Base-by-base conservation (phyloP, 2,113 vertebrate genomes). In the Cottus gobio region DNA sequence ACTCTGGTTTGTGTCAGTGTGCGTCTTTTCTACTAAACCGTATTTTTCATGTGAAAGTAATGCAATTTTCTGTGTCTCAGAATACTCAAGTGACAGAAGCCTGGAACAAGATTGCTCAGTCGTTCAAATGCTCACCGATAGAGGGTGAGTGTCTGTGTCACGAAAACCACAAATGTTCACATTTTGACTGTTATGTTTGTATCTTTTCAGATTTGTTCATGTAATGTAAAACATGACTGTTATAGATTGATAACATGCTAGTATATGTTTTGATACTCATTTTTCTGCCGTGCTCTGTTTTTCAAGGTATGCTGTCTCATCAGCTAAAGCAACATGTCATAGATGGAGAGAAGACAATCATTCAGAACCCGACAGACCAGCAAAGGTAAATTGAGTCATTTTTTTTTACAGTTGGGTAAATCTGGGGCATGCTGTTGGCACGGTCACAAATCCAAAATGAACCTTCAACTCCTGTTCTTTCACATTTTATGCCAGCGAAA, bases 291-390 rank as follows among this genome's bases (percentile, higher is more conserved):
- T 16, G 0, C 4, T 87, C 12, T 85, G 4, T 80, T 76, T 78
- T 87, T 46, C 13, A 64, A 98, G 97, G 97, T 62, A 99, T 99
- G 97, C 90, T 99, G 85, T 99, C 98, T 6, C 97, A 99, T 93
- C 98, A 99, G 70, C 91, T 99, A 78, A 99, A 99, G 87, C 97
- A 99, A 79, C 98, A 99, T 48, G 94, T 98, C 77, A 98, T 98
- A 3, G 97, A 99, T 61, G 98, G 98, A 71, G 98, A 99, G 90
- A 99, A 99, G 91, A 98, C 97, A 26, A 97, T 99, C 89, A 98
- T 98, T 87, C 98, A 99, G 93, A 99, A 99, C 85, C 98, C 97
- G 0, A 94, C 96, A 93, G 98, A 99, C 93, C 98, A 98, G 93
- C 98, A 99, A 86, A 97, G 96, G 97, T 98, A 87, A 79, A 85